Base-by-base conservation (phyloP, 2,888 invertebrate genomes). In the Chymomyza fuscimana region DNA sequence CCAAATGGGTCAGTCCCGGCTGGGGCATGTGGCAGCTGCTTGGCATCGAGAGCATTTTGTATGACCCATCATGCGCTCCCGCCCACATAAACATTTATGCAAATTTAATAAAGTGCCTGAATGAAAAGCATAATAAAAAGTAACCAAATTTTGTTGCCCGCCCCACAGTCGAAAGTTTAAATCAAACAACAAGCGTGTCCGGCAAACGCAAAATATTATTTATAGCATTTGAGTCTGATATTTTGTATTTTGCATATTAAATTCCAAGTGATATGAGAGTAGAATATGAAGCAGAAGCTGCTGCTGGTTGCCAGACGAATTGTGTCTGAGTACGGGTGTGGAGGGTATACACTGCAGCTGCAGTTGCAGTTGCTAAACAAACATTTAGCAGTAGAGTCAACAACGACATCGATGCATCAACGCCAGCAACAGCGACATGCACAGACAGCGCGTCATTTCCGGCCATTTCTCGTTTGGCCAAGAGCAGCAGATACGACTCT, bases 31-130 rank as follows among this genome's bases (percentile, higher is more conserved):
- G 52, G 16, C 63, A 63, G 51, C 63, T 63, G 63, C 52, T 63
- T 25, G 29, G 32, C 16, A 32, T 36, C 52, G 32, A 63, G 52
- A 10, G 12, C 40, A 46, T 46, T 46, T 10, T 46, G 12, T 15
- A 46, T 79, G 59, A n/a, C 10, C 12, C 59, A 25, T 22, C 22
- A n/a, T 15, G 5, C 59, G 19, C 59, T 32, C 10, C 59, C 29
- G 59, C 59, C 32, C 9, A n/a, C 59, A 59, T 19, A 68, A 77
- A 79, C 86, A 81, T 82, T 86, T 88, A 88, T 88, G 89, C 82
- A 88, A 88, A 88, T 88, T 88, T 89, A 88, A 89, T 88, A 88
- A 89, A 89, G 86, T 88, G 71, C 67, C 76, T 73, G 54, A 54
- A 54, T 70, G 69, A 66, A 62, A 59, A 54, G 67, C 67, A 63